A percentile compares a stretch with the other conserved stretches of the same genome.
These are phyloP conservation scores for Choloepus didactylus DNA, from an alignment of 2,797 vertebrate genomes.

Conservation along the genomic window DNA sequence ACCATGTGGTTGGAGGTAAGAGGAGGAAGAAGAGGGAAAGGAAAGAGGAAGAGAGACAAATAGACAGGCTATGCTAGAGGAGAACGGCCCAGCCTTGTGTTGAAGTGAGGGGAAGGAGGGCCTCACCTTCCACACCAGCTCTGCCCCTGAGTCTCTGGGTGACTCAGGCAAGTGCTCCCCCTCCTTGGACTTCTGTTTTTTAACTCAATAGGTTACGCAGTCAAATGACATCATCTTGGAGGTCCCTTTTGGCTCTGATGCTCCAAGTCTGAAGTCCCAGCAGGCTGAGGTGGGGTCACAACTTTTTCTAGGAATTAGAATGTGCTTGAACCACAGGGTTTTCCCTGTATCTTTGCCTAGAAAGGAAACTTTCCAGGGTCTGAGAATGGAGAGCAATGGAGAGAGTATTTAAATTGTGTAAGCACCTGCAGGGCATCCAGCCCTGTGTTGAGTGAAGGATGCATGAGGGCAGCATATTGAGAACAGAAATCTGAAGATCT, in stretches of 20 bases:
- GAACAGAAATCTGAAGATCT: not conserved
- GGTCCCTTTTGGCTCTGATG: not conserved
- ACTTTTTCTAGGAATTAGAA: not conserved
- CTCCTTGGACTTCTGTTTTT: not conserved
- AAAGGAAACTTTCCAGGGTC: not conserved
- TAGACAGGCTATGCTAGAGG: fast-evolving
- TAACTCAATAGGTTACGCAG: not conserved
- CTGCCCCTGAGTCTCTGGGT: not conserved
- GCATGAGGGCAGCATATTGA: no score
- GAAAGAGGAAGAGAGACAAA: not conserved
- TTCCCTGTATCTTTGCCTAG: not conserved
- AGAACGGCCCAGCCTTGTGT: fast-evolving
- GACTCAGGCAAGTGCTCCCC: not conserved
- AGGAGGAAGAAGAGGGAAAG: no score
- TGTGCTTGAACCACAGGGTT: not conserved
- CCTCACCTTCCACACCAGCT: not conserved
- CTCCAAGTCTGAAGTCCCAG: not conserved
- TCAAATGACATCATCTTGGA: fast-evolving
- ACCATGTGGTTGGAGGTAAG: fast-evolving
- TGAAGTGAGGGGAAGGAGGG: no score
- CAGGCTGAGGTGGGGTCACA: not conserved
- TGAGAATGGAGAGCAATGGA: no score
- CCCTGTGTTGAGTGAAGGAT: fast-evolving
- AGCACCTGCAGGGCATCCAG: not conserved
- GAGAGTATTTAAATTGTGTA: fast-evolving